Percentiles rank a stretch among this genome's conserved stretches.
phyloP scores from a whole-genome alignment of 1,140 invertebrate species.

The Microvelia longipes region DNA sequence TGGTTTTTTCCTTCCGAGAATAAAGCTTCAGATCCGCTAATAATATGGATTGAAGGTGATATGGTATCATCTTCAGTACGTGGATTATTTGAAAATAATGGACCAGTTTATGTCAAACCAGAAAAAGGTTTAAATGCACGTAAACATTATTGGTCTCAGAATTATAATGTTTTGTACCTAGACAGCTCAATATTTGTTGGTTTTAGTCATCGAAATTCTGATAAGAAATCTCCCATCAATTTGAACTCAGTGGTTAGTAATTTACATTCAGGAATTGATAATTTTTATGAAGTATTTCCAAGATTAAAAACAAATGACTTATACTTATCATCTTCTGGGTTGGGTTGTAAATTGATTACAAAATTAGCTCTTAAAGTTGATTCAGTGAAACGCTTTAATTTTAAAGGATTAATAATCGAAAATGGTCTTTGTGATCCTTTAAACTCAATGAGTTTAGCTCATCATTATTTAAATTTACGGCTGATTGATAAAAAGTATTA shows the following conservation, averaged over 20 bases:
- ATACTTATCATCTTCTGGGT: background rate
- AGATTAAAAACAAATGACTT: background rate
- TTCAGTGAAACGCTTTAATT: background rate
- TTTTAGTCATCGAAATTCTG: background rate
- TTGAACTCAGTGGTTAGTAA: background rate
- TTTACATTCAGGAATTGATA: background rate
- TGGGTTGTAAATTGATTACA: background rate
- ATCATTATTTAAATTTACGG: background rate
- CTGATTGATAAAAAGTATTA: background rate
- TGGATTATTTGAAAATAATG: background rate
- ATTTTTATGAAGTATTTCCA: background rate
- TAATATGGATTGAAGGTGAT: background rate
- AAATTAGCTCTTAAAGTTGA: background rate
- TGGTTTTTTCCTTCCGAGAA: background rate
- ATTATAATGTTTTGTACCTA: background rate
- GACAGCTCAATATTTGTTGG: background rate
- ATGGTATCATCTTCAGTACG: background rate
- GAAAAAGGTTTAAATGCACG: background rate
- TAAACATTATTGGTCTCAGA: background rate
- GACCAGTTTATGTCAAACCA: background rate
- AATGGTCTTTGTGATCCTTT: background rate
- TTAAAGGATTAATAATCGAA: background rate
- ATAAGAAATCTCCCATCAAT: background rate
- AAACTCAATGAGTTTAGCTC: background rate
- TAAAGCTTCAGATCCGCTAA: background rate